These are phyloP conservation scores for Clamator glandarius DNA, from an alignment of 2,797 vertebrate genomes.

Conservation along the genomic window DNA sequence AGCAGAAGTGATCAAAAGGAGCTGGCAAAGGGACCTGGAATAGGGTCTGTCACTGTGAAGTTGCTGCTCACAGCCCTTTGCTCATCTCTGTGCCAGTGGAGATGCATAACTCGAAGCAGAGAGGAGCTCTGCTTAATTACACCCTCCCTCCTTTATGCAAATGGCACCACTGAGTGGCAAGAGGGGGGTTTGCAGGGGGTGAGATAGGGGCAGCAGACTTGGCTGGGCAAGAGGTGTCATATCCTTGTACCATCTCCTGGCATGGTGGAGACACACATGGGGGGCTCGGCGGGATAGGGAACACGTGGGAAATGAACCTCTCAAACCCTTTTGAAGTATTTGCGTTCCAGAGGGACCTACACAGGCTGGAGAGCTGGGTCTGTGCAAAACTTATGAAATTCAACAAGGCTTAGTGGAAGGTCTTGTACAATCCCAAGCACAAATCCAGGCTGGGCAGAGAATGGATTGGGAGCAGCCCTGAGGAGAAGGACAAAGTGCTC, in stretches of 20 bases:
- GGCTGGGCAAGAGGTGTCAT: background rate
- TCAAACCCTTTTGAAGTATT: background rate
- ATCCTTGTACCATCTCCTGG: fast-evolving
- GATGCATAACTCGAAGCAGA: conserved; percentile 37
- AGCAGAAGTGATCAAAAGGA: conserved; percentile 50
- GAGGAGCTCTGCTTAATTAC: background rate
- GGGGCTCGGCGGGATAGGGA: background rate
- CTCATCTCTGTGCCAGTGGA: background rate
- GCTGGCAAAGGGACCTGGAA: background rate
- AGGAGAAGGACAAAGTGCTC: no score
- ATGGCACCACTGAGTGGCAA: background rate
- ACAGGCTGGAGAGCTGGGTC: no score
- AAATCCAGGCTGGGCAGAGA: no score
- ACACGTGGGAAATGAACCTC: fast-evolving
- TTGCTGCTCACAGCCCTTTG: background rate
- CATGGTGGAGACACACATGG: background rate
- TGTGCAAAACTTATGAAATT: no score
- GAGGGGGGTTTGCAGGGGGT: no score
- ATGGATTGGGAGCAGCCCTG: no score
- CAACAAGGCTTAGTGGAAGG: no score
- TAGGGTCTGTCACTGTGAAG: background rate
- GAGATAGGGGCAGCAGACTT: background rate
- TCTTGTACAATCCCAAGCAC: no score
- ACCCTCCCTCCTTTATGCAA: background rate
- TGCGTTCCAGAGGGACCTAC: no score